Evolutionary conservation across 2,113 vertebrate genomes (phyloP).

Genomic region (Paracanthobrama guichenoti): DNA sequence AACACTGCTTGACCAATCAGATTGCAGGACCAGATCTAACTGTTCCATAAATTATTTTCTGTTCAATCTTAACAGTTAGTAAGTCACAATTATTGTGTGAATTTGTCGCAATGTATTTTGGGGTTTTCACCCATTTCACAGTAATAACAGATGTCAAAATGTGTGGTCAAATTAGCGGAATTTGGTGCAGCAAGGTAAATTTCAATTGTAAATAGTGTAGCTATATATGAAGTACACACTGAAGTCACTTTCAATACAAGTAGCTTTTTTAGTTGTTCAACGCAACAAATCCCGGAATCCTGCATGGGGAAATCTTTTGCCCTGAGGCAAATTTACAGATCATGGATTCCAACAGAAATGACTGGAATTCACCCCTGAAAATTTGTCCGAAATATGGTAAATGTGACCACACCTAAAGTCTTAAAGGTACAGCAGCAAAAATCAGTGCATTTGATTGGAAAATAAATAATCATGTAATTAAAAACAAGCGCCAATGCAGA

Average conservation of each 20-base stretch:
- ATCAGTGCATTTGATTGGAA: not conserved
- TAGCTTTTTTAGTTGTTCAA: not conserved
- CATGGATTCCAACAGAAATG: not conserved
- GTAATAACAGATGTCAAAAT: not conserved
- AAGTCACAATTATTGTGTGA: no score
- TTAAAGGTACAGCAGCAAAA: not conserved
- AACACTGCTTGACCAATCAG: not conserved
- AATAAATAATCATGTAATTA: not conserved
- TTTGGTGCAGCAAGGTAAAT: not conserved
- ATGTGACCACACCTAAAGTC: not conserved
- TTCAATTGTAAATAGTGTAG: not conserved
- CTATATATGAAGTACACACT: not conserved
- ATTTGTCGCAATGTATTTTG: no score
- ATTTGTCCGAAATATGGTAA: not conserved
- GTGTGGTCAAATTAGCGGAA: not conserved
- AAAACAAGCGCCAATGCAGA: constrained; percentile 16
- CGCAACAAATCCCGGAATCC: not conserved
- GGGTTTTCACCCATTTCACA: not conserved
- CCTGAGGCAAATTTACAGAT: not conserved
- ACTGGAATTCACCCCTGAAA: not conserved
- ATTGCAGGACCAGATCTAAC: not conserved
- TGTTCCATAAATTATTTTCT: no score
- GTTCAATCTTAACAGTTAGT: no score
- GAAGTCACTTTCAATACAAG: not conserved
- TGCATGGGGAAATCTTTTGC: not conserved